These are phyloP conservation scores for Yponomeuta sedellus DNA, from an alignment of 2,888 invertebrate species.

Conservation along the genomic window DNA sequence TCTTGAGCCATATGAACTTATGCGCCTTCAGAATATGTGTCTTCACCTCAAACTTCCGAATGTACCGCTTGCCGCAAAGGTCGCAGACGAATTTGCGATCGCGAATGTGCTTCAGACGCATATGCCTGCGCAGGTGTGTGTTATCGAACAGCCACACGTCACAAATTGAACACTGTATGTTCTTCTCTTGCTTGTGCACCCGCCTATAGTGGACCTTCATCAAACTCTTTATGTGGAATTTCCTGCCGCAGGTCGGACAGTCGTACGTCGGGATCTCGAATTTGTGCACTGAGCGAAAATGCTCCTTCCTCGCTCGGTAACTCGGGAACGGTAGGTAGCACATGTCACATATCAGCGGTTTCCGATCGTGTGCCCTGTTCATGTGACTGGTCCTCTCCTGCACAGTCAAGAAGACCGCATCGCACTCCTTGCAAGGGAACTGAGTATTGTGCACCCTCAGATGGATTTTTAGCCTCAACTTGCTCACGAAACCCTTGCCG, in stretches of 20 bases:
- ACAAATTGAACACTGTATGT: slow-evolving; percentile 63
- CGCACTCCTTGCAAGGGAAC: slow-evolving; percentile 47
- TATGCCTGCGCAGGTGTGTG: slow-evolving; percentile 59
- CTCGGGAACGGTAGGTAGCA: slow-evolving; percentile 50
- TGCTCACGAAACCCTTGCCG: slow-evolving; percentile 58
- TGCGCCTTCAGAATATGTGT: slow-evolving; percentile 34
- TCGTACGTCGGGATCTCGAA: slow-evolving; percentile 39
- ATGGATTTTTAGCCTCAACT: slow-evolving; percentile 51
- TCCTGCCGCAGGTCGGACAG: slow-evolving; percentile 53
- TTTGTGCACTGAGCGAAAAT: slow-evolving; percentile 43
- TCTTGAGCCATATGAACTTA: not conserved
- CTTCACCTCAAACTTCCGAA: slow-evolving; percentile 48
- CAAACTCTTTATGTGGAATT: slow-evolving; percentile 47
- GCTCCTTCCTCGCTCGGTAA: slow-evolving; percentile 46
- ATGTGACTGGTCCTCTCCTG: slow-evolving; percentile 48
- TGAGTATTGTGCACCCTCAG: slow-evolving; percentile 42
- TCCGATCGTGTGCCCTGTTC: slow-evolving; percentile 40
- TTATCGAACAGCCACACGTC: slow-evolving; percentile 69
- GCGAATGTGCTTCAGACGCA: slow-evolving; percentile 53
- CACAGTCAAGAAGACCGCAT: slow-evolving; percentile 45
- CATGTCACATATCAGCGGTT: slow-evolving; percentile 42
- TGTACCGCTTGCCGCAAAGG: slow-evolving; percentile 45
- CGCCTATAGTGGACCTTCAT: slow-evolving; percentile 56
- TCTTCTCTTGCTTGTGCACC: slow-evolving; percentile 63
- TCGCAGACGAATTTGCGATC: slow-evolving; percentile 42